These are phyloP conservation scores for Remorina albescens DNA, from an alignment of 2,797 vertebrate genomes.

Conservation along the genomic window DNA sequence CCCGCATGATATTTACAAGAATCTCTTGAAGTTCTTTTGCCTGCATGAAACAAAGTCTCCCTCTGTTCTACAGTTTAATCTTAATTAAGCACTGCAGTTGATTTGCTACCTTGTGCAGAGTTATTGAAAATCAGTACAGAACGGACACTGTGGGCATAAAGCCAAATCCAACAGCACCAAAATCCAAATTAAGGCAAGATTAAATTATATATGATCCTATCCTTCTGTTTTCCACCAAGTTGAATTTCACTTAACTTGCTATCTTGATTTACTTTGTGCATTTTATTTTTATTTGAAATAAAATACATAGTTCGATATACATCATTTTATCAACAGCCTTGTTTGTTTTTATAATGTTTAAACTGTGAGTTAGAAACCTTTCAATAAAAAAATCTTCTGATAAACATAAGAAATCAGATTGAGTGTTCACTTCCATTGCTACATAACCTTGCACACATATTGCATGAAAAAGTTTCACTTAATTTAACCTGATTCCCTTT, in stretches of 20 bases:
- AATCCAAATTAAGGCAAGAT: constrained; percentile 14
- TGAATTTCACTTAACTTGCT: constrained; percentile 19
- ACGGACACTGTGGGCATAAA: constrained; percentile 29
- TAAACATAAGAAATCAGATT: too few species aligned
- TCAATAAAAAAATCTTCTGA: constrained; percentile 44
- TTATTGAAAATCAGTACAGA: constrained; percentile 51
- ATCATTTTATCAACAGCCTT: constrained; percentile 28
- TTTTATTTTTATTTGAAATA: constrained; percentile 15
- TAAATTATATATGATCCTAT: constrained; percentile 9
- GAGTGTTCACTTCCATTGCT: too few species aligned
- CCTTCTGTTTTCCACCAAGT: constrained; percentile 16
- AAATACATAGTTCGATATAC: constrained; percentile 5
- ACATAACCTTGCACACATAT: neutral
- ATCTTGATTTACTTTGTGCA: constrained; percentile 3
- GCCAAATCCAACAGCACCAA: constrained; percentile 9
- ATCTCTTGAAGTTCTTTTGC: constrained; percentile 67
- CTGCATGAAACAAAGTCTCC: constrained; percentile 57
- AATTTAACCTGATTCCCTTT: constrained; percentile 27
- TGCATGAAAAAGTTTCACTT: constrained; percentile 4
- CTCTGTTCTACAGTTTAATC: constrained; percentile 58
- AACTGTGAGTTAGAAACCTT: too few species aligned
- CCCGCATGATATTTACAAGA: constrained; percentile 75
- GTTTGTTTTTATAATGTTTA: too few species aligned
- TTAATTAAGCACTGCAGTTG: constrained; percentile 67
- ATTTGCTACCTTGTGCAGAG: constrained; percentile 43